phyloP scores from a whole-genome alignment of 2,797 vertebrate species.

The Pipistrellus pipistrellus region DNA sequence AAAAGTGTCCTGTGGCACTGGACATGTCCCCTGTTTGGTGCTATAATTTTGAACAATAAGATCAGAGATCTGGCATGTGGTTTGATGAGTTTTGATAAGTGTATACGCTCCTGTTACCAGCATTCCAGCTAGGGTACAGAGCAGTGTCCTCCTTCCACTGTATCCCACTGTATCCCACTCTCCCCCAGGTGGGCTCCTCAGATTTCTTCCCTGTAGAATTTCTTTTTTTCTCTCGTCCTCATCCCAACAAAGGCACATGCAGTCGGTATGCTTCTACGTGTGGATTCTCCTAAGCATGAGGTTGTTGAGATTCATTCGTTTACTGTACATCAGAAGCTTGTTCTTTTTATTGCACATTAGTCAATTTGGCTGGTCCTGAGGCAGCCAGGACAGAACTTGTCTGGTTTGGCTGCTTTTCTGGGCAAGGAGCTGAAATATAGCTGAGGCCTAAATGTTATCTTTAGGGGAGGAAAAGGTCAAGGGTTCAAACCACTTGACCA shows the following conservation, averaged over 20 bases:
- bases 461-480: too few species aligned
- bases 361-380: too few species aligned
- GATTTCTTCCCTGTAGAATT: background rate
- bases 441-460: too few species aligned
- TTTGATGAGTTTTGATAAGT: background rate
- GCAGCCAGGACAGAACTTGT: too few species aligned
- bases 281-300: background rate
- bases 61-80: background rate
- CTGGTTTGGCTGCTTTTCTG: too few species aligned
- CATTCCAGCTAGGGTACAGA: background rate
- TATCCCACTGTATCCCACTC: background rate
- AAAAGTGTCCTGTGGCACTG: background rate
- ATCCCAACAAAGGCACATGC: background rate
- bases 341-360: constrained; percentile 30
- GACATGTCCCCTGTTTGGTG: background rate
- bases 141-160: background rate
- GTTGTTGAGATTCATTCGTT: background rate
- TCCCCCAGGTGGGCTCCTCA: background rate
- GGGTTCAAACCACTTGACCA: too few species aligned
- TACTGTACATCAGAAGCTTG: background rate
- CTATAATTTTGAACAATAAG: background rate
- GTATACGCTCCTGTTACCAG: background rate
- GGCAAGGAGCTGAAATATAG: too few species aligned
- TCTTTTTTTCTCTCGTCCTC: background rate
- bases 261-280: background rate